Conservation (phyloP, 1,140 invertebrate genomes). For the Phocides pigmalion region DNA sequence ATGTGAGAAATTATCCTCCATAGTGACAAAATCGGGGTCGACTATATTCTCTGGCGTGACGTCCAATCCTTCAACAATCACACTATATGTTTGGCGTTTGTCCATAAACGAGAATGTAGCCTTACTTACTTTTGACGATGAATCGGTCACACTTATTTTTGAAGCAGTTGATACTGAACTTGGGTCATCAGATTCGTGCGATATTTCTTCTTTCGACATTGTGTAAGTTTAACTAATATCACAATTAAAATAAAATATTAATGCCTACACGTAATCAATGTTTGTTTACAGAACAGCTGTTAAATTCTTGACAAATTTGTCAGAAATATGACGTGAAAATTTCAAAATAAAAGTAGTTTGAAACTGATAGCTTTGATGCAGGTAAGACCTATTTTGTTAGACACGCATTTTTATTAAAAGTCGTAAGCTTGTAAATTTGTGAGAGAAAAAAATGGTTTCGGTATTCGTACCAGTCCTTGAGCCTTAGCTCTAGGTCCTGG, state of each 20-base stretch:
- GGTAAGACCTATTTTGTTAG: too few species aligned
- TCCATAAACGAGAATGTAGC: conserved; percentile 55
- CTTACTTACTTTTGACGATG: conserved; percentile 44
- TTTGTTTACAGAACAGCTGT: too few species aligned
- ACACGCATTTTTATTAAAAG: too few species aligned
- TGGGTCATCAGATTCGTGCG: conserved; percentile 4
- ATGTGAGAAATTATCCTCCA: conserved; percentile 60
- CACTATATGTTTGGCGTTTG: conserved; percentile 52
- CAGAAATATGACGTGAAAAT: too few species aligned
- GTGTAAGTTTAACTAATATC: neutral
- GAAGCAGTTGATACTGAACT: conserved; percentile 26
- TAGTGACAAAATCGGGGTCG: conserved; percentile 54
- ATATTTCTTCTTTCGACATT: conserved; percentile 18
- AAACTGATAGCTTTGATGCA: too few species aligned
- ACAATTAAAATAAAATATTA: conserved; percentile 3
- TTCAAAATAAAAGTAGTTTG: too few species aligned
- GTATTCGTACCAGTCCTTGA: too few species aligned
- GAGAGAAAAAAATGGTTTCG: too few species aligned
- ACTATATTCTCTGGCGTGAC: conserved; percentile 61
- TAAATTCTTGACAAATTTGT: too few species aligned
- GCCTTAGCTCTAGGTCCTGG: too few species aligned
- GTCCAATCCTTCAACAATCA: conserved; percentile 52
- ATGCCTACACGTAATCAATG: too few species aligned
- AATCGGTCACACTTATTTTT: conserved; percentile 41
- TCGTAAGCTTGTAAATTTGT: too few species aligned